phyloP scores from a whole-genome alignment of 2,113 vertebrate genomes.

The Malurus cyaneus region DNA sequence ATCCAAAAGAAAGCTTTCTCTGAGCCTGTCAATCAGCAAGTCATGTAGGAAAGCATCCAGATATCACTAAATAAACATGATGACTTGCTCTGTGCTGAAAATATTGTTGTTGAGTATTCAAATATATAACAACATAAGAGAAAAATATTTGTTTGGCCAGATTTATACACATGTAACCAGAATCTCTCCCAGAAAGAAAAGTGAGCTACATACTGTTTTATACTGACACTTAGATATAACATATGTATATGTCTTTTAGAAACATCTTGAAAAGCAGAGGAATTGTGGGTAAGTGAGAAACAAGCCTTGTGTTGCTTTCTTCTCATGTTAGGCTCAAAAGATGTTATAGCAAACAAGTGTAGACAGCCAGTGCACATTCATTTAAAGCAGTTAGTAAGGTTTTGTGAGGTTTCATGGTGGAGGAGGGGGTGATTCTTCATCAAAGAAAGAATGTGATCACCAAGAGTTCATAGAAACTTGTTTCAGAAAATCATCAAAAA shows the following conservation, averaged over 20 bases:
- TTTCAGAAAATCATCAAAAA: neutral
- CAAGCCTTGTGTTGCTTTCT: neutral
- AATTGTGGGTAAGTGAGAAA: neutral
- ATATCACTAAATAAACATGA: neutral
- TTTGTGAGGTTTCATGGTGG: neutral
- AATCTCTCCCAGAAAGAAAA: neutral
- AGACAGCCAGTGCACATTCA: neutral
- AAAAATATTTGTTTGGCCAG: neutral
- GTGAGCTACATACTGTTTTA: neutral
- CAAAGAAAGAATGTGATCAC: neutral
- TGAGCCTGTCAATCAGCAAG: neutral
- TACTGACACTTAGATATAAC: neutral
- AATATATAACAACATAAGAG: neutral
- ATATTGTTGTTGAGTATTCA: neutral
- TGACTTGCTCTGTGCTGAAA: neutral
- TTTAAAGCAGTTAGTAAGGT: neutral
- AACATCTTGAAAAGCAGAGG: neutral
- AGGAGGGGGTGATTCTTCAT: neutral
- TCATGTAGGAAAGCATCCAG: neutral
- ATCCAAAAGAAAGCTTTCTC: neutral
- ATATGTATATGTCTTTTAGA: neutral
- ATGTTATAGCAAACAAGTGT: neutral
- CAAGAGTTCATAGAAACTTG: neutral
- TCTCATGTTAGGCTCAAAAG: neutral
- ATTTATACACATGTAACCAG: neutral